These are phyloP conservation scores for Temnothorax unifasciatus DNA, from an alignment of 2,888 invertebrate species.

Conservation along the genomic window DNA sequence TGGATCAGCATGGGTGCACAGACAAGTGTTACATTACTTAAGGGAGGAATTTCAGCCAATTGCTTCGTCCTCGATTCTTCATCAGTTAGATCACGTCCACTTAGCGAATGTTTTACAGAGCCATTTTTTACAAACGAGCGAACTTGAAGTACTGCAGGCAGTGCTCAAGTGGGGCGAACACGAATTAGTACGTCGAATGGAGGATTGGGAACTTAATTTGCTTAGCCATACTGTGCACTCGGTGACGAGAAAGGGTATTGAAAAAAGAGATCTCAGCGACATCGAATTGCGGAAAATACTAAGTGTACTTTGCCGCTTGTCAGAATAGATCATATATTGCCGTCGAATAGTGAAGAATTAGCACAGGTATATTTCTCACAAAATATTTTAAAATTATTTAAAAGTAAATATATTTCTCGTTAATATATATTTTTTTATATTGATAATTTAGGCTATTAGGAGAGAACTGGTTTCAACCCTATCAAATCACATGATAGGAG, in stretches of 20 bases:
- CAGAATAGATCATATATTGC: constrained; percentile 95
- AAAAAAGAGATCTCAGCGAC: constrained; percentile 94
- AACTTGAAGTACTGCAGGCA: constrained; percentile 95
- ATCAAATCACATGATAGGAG: constrained; percentile 94
- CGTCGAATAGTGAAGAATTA: constrained; percentile 93
- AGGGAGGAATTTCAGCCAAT: constrained; percentile 96
- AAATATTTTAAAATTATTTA: constrained; percentile 16
- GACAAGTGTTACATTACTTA: constrained; percentile 96
- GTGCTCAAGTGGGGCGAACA: constrained; percentile 96
- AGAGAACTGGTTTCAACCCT: constrained; percentile 93
- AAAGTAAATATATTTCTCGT: not conserved
- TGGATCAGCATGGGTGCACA: constrained; percentile 96
- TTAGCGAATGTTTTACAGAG: constrained; percentile 92
- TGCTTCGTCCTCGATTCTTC: constrained; percentile 91
- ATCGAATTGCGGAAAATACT: constrained; percentile 94
- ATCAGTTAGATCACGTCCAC: constrained; percentile 92
- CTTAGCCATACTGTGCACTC: constrained; percentile 97
- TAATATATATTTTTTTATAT: constrained; percentile 30
- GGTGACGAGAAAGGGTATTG: constrained; percentile 94
- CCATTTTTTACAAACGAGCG: constrained; percentile 94
- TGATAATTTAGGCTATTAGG: constrained; percentile 87
- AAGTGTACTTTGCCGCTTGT: constrained; percentile 94
- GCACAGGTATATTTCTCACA: constrained; percentile 88
- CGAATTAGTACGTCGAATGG: constrained; percentile 93
- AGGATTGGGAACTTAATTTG: constrained; percentile 96